phyloP scores from a whole-genome alignment of 2,888 invertebrate genomes.

The Helicoverpa assulta region DNA sequence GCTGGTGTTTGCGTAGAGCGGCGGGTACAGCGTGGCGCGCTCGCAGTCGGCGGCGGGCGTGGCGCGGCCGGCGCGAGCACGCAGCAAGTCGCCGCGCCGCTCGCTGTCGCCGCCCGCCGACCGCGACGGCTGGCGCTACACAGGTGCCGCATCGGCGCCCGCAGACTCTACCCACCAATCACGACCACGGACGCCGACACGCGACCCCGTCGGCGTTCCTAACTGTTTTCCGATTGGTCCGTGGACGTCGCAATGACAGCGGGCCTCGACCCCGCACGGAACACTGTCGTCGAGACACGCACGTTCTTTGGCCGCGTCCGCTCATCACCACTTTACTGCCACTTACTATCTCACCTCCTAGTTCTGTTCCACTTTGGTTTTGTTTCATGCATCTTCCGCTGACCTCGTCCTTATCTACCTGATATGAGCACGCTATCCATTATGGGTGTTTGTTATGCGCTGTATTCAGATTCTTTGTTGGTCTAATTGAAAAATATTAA shows the following conservation, averaged over 20 bases:
- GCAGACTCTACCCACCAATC: constrained; percentile 69
- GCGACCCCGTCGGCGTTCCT: constrained; percentile 39
- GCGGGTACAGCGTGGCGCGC: constrained; percentile 91
- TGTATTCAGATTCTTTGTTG: constrained; percentile 47
- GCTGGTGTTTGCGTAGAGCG: constrained; percentile 74
- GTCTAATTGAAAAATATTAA: constrained; percentile 8
- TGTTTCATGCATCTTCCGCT: constrained; percentile 85
- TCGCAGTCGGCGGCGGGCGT: constrained; percentile 96
- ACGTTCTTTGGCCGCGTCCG: constrained; percentile 84
- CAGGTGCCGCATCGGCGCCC: constrained; percentile 85
- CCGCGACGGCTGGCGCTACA: constrained; percentile 90
- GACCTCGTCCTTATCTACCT: constrained; percentile 82
- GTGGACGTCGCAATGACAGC: constrained; percentile 71
- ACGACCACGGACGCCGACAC: constrained; percentile 46
- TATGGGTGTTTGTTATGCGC: constrained; percentile 66
- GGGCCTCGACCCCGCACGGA: constrained; percentile 88
- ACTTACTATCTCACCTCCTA: constrained; percentile 87
- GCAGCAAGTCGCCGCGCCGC: constrained; percentile 95
- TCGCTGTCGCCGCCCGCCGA: constrained; percentile 95
- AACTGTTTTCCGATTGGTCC: constrained; percentile 66
- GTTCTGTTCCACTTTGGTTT: constrained; percentile 82
- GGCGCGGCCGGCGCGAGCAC: constrained; percentile 88
- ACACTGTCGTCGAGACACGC: constrained; percentile 85
- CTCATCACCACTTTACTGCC: constrained; percentile 88
- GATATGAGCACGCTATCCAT: constrained; percentile 83